Evolutionary conservation across 1,140 invertebrate genomes (phyloP), one percentile per base, ranked within the genome.

Genomic region (Lepidurus packardi): DNA sequence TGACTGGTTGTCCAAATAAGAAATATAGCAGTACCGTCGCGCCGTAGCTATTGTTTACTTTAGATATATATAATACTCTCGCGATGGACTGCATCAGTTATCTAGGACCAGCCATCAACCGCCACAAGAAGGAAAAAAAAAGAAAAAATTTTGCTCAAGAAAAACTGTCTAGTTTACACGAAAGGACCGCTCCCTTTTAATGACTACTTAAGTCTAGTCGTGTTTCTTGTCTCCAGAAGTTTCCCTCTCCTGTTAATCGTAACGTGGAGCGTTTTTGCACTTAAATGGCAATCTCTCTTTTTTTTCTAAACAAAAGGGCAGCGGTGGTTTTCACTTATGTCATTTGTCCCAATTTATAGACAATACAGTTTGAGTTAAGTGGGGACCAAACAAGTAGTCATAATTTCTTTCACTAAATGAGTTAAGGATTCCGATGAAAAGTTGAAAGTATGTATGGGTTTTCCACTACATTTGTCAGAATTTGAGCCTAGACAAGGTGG

Each of bases 21-120:
- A 65, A 65, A 65, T 65, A 65, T 65, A 65, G 53, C 53, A 65
- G 53, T 65, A 65, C 53, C 53, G 53, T 65, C 53, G 53, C 53
- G 53, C 53, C 53, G 21, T 65, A 65, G 16, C 53, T 65, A 65
- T 65, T 65, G 53, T 65, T 65, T 65, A 65, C 53, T 65, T 65
- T 65, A 65, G 16, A 65, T 65, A 65, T 65, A 21, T 34, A 34
- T 34, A 34, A 34, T 34, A 34, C 34, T 34, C 53, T 65, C 21
- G n/a, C 53, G 3, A 65, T 65, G 21, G 53, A 65, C 53, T 21
- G 53, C 53, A 65, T 65, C 53, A 16, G 16, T 65, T 65, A 65
- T 65, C 53, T 65, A 13, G 9, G 53, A 7, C 6, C 16, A 65
- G 53, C 53, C 53, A 65, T 65, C 53, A 65, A 65, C 53, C 53